Conservation (phyloP, 1,140 invertebrate species). For the Micrasema longulum region DNA sequence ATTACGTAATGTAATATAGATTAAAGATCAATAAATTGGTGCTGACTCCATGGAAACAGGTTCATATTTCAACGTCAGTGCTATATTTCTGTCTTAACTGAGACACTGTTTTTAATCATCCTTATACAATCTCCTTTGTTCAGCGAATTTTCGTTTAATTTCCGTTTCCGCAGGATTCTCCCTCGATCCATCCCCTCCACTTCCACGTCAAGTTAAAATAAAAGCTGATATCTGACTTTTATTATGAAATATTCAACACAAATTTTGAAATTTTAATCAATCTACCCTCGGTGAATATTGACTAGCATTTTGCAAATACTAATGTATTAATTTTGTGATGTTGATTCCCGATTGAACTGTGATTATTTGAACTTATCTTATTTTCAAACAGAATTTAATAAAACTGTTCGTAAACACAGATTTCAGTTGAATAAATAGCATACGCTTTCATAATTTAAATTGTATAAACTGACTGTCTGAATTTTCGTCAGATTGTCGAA, state of each 20-base stretch:
- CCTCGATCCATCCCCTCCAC: background rate
- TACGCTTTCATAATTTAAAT: too few species aligned
- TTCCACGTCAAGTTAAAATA: conserved; percentile 21
- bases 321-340: too few species aligned
- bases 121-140: conserved; percentile 45
- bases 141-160: conserved; percentile 51
- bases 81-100: conserved; percentile 24
- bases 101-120: conserved; percentile 47
- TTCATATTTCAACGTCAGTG: conserved; percentile 3
- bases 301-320: background rate
- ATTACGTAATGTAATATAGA: too few species aligned
- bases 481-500: too few species aligned
- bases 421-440: too few species aligned
- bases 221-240: conserved; percentile 18
- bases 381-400: too few species aligned
- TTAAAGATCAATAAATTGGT: too few species aligned
- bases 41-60: too few species aligned
- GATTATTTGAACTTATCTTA: too few species aligned
- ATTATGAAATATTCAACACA: conserved; percentile 25
- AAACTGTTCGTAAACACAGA: too few species aligned
- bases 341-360: too few species aligned
- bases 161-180: conserved; percentile 48
- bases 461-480: too few species aligned
- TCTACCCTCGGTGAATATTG: conserved; percentile 7
- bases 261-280: conserved; percentile 30